Percentiles rank a stretch among this genome's conserved stretches.
These are phyloP conservation scores for Drosophila funebris DNA, from an alignment of 1,140 invertebrate species.

Conservation along the genomic window DNA sequence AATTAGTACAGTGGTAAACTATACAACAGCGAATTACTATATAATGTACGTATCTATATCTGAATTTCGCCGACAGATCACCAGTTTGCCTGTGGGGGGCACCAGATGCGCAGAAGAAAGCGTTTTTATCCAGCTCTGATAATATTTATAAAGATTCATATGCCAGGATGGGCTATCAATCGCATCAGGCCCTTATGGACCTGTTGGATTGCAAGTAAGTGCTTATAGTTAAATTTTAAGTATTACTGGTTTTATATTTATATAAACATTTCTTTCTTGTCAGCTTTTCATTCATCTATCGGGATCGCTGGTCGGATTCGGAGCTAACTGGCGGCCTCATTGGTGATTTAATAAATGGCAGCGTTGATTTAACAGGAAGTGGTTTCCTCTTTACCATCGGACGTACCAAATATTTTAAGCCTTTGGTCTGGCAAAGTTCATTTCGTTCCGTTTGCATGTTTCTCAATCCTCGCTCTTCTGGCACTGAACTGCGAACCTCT, in stretches of 20 bases:
- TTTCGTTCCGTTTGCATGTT: constrained; percentile 79
- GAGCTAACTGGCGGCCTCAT: constrained; percentile 64
- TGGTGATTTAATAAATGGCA: constrained; percentile 41
- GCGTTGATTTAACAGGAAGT: constrained; percentile 54
- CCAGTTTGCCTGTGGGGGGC: constrained; percentile 31
- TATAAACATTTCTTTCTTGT: background rate
- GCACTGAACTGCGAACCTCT: constrained; percentile 46
- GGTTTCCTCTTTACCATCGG: constrained; percentile 44
- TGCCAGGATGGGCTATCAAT: constrained; percentile 53
- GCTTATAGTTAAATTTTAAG: accelerated
- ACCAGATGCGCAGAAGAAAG: constrained; percentile 20
- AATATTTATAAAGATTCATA: constrained; percentile 42
- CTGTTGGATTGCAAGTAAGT: constrained; percentile 67
- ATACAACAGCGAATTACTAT: background rate
- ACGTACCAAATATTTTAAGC: constrained; percentile 36
- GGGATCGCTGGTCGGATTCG: constrained; percentile 67
- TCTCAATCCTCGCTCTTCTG: constrained; percentile 57
- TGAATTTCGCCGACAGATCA: constrained; percentile 28
- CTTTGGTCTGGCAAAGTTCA: constrained; percentile 36
- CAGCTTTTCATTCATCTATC: constrained; percentile 52
- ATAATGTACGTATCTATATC: no score
- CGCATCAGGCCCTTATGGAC: constrained; percentile 38
- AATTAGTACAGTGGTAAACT: constrained; percentile 51
- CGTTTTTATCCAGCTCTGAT: constrained; percentile 36
- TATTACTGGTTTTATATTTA: background rate